These are phyloP conservation scores for Hemistola chrysoprasaria DNA, from an alignment of 2,888 invertebrate species.

Conservation along the genomic window DNA sequence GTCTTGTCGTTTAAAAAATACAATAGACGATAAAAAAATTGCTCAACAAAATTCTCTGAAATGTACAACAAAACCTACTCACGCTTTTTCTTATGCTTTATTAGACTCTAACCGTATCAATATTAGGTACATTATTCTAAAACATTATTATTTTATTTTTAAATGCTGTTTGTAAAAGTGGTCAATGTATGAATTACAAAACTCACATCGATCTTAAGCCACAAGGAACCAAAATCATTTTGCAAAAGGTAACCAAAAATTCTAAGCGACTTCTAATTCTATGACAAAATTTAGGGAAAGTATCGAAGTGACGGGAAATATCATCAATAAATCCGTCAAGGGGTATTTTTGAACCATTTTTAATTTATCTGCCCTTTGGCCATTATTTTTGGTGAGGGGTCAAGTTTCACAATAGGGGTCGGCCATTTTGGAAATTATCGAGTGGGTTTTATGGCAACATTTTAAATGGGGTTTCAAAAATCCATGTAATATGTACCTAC, in stretches of 20 bases:
- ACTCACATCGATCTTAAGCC: slow-evolving; percentile 64
- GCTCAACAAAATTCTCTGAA: slow-evolving; percentile 30
- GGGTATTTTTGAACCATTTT: slow-evolving; percentile 79
- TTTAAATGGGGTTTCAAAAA: slow-evolving; percentile 36
- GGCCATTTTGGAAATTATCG: slow-evolving; percentile 51
- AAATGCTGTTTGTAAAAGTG: no score
- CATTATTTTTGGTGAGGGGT: slow-evolving; percentile 78
- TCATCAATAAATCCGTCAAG: slow-evolving; percentile 53
- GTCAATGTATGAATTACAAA: slow-evolving; percentile 52
- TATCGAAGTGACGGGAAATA: no score
- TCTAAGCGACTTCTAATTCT: no score
- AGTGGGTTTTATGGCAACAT: slow-evolving; percentile 72
- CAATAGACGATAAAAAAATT: slow-evolving; percentile 61
- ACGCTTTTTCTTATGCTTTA: background rate
- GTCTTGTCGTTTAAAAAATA: slow-evolving; percentile 66
- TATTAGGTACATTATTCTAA: slow-evolving; percentile 1
- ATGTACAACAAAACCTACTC: background rate
- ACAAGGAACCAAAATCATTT: no score
- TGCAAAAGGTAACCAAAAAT: no score
- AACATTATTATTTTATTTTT: no score
- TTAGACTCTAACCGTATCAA: background rate
- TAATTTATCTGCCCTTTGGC: slow-evolving; percentile 78
- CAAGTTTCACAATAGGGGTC: slow-evolving; percentile 59
- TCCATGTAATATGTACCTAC: background rate
- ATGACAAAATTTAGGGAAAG: no score